Evolutionary conservation across 1,140 invertebrate genomes (phyloP).

Genomic region (Drosophila nasuta): DNA sequence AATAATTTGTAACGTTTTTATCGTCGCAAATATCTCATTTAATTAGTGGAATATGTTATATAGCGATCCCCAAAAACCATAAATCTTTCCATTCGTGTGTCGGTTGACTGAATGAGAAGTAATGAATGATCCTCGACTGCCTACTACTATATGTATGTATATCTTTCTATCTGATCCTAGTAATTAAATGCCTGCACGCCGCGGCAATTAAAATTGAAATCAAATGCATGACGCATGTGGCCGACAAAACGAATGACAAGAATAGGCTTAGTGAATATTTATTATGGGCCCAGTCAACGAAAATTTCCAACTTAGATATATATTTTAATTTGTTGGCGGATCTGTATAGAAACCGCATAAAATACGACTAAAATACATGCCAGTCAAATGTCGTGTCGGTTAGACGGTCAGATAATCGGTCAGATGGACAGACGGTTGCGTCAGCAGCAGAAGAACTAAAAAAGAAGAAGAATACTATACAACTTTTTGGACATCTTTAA

Average conservation of each 20-base stretch:
- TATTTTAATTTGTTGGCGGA: constrained; percentile 79
- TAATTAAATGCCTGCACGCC: constrained; percentile 76
- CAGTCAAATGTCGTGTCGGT: constrained; percentile 63
- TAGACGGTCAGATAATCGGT: constrained; percentile 1
- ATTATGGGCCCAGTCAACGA: constrained; percentile 40
- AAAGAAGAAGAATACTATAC: constrained; percentile 44
- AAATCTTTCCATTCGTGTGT: constrained; percentile 33
- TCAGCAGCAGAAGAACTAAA: constrained; percentile 46
- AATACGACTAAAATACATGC: constrained; percentile 29
- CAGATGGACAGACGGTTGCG: constrained; percentile 48
- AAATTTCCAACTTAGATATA: constrained; percentile 32
- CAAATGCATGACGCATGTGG: constrained; percentile 21
- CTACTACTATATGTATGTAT: background rate
- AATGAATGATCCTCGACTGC: constrained; percentile 22
- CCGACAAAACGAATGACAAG: constrained; percentile 26
- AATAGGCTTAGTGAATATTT: constrained; percentile 65
- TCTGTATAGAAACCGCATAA: constrained; percentile 45
- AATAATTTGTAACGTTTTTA: constrained; percentile 40
- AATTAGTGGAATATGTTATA: constrained; percentile 35
- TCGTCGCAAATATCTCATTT: constrained; percentile 24
- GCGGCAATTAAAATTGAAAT: constrained; percentile 75
- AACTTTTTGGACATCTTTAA: constrained; percentile 66
- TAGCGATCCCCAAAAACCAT: constrained; percentile 5
- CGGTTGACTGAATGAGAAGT: constrained; percentile 12
- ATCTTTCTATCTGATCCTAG: constrained; percentile 50